Percentiles rank a stretch among this genome's conserved stretches.
Conservation (phyloP, 2,113 vertebrate genomes). For the Misgurnus mizolepis region DNA sequence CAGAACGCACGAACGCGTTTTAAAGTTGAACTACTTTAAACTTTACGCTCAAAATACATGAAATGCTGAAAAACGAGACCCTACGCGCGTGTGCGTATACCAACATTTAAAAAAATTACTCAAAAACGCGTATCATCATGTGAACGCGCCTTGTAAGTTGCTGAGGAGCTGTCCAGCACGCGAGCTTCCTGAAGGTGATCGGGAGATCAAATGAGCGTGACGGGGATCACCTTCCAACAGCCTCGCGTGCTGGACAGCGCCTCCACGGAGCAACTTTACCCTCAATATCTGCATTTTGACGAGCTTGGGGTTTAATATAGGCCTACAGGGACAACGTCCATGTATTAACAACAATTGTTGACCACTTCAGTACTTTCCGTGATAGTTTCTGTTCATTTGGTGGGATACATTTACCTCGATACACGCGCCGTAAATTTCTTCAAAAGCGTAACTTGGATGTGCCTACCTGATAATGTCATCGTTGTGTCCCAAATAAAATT, state of each 20-base stretch:
- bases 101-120: not conserved
- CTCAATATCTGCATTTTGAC: not conserved
- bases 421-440: not conserved
- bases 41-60: too few relatives aligned
- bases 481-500: slow-evolving; percentile 98
- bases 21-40: not conserved
- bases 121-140: too few relatives aligned
- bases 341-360: not conserved
- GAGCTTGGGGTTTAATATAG: not conserved
- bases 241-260: slow-evolving; percentile 23
- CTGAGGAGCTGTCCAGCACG: not conserved
- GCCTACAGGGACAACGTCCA: not conserved
- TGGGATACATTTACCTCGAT: not conserved
- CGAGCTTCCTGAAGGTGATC: slow-evolving; percentile 21
- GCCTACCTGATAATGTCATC: slow-evolving; percentile 99
- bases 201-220: not conserved
- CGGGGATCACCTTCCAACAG: slow-evolving; percentile 16
- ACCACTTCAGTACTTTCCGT: not conserved
- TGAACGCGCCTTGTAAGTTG: too few relatives aligned
- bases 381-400: not conserved
- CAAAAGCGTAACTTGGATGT: not conserved
- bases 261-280: not conserved
- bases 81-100: not conserved
- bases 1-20: not conserved
- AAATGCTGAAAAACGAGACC: not conserved